Evolutionary conservation across 2,888 invertebrate species (phyloP), one percentile per base, ranked within the genome.

Genomic region (Branchellion lobata): DNA sequence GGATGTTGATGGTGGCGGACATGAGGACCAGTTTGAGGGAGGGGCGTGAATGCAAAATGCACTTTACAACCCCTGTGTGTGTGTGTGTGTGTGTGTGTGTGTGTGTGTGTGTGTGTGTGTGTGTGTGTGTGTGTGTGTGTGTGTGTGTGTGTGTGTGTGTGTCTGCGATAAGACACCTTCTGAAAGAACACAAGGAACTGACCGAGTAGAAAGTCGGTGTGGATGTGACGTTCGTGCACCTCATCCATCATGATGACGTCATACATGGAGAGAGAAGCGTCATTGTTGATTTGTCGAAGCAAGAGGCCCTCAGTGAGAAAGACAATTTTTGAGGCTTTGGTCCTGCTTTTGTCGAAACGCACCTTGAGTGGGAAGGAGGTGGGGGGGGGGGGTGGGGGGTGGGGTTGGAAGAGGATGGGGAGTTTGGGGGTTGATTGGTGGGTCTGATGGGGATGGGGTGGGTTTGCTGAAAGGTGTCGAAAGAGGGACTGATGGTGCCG

Each of bases 1-100:
- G 91, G 34, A 98, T 92, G 88, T 99, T 99, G 80, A 99, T 98
- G 0, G 99, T 99, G 21, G 99, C 99, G 0, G 97, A 97, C 99
- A 99, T 99, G 0, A 99, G 91, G 14, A 90, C 86, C 21, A 96
- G 88, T 88, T 96, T 97, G 31, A 98, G 90, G 84, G 95, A 86
- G 8, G 84, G 82, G 74, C 94, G 90, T 84, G 93, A 93, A 84
- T 92, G 91, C 72, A 96, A 90, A 11, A 99, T 89, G 87, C 96
- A 97, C 86, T 96, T 96, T 84, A 98, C 91, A 0, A 99, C 92
- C 21, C 61, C 61, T 57, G 61, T 57, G n/a, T n/a, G 21, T 57
- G 61, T 57, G 61, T 18, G 61, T 75, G 51, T 75, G 27, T 75
- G 53, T 75, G 1, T 53, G 51, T 75, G 2, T 3, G 18, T 31